Conservation (phyloP, 2,888 invertebrate genomes). For the Lordiphosa andalusiaca region DNA sequence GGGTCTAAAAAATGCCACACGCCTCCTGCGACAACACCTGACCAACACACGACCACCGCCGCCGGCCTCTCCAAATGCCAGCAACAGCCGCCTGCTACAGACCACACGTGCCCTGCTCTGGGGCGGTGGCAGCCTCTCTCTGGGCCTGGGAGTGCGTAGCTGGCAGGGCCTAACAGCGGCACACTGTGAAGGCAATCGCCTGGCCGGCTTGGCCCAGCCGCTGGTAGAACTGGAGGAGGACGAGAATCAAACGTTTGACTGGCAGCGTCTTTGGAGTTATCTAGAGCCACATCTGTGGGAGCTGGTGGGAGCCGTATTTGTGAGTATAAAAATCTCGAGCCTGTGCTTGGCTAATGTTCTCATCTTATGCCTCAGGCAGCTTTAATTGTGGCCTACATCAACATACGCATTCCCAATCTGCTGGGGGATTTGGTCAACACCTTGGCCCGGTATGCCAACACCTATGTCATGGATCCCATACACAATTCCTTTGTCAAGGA, state of each 20-base stretch:
- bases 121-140: conserved; percentile 68
- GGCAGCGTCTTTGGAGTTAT: conserved; percentile 87
- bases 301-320: conserved; percentile 88
- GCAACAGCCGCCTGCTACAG: conserved; percentile 38
- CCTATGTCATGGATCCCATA: conserved; percentile 79
- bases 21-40: conserved; percentile 48
- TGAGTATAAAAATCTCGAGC: conserved; percentile 78
- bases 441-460: conserved; percentile 83
- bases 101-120: conserved; percentile 59
- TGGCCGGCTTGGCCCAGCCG: conserved; percentile 67
- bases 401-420: conserved; percentile 92
- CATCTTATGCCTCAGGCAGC: conserved; percentile 86
- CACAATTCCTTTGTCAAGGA: conserved; percentile 78
- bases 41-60: conserved; percentile 11
- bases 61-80: not conserved
- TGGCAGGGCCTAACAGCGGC: conserved; percentile 45
- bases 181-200: conserved; percentile 76
- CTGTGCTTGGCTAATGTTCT: not conserved
- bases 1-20: conserved; percentile 52
- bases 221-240: conserved; percentile 39
- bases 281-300: conserved; percentile 89
- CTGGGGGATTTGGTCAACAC: conserved; percentile 92
- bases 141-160: conserved; percentile 65
- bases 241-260: conserved; percentile 86
- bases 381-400: conserved; percentile 91